A percentile compares a stretch with the other conserved stretches of the same genome.
Conservation (phyloP, 2,888 invertebrate species). For the Tillus elongatus region DNA sequence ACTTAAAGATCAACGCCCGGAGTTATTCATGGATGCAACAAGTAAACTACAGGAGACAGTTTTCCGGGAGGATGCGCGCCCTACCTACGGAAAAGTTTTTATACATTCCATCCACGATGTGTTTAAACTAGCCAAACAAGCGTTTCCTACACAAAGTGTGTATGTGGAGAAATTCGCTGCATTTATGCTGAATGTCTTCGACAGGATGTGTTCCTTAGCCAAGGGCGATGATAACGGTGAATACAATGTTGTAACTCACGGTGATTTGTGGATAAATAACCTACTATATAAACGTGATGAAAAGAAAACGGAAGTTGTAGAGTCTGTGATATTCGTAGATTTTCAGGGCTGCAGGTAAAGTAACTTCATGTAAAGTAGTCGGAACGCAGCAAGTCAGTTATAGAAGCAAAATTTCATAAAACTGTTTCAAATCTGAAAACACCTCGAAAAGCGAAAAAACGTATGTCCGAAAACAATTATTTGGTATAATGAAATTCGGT, state of each 20-base stretch:
- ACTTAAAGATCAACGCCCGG: slow-evolving; percentile 18
- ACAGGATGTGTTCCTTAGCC: slow-evolving; percentile 13
- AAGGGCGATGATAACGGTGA: slow-evolving; percentile 13
- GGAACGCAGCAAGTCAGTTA: too few species aligned
- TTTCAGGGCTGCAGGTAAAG: slow-evolving; percentile 24
- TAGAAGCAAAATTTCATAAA: too few species aligned
- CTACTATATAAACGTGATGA: slow-evolving; percentile 17
- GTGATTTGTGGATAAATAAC: slow-evolving; percentile 23
- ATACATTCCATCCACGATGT: slow-evolving; percentile 21
- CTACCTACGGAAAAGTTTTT: slow-evolving; percentile 18
- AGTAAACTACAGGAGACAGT: slow-evolving; percentile 19
- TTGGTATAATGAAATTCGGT: too few species aligned
- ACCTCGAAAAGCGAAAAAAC: too few species aligned
- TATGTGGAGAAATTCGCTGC: slow-evolving; percentile 21
- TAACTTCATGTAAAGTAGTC: too few species aligned
- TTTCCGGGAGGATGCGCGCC: slow-evolving; percentile 12
- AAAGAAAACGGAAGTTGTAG: slow-evolving; percentile 12
- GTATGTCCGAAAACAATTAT: too few species aligned
- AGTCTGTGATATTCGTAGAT: slow-evolving; percentile 23
- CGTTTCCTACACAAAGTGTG: slow-evolving; percentile 20
- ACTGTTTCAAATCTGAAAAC: too few species aligned
- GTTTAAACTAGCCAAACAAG: slow-evolving; percentile 20
- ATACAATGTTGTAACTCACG: slow-evolving; percentile 22
- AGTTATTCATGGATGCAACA: slow-evolving; percentile 18
- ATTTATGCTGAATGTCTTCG: slow-evolving; percentile 18